Evolutionary conservation across 2,797 vertebrate genomes (phyloP).

Genomic region (Notamacropus eugenii): DNA sequence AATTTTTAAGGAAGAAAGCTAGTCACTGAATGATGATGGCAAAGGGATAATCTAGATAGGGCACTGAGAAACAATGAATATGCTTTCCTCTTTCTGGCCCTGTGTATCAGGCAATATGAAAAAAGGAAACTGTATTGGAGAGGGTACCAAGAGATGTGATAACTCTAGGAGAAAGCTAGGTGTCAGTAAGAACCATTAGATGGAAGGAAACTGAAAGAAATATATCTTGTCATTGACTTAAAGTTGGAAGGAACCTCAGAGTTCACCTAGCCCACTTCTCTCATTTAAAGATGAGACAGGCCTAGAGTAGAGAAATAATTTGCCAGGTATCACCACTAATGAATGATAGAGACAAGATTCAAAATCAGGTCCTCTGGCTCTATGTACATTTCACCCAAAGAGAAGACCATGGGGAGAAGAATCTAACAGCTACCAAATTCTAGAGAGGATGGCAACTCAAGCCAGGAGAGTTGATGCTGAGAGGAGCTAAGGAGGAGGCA

Average conservation of each 20-base stretch:
- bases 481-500: not conserved
- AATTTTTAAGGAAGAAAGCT: not conserved
- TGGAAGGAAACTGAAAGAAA: not conserved
- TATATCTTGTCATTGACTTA: not conserved
- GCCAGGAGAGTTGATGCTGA: not conserved
- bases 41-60: not conserved
- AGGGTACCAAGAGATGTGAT: not conserved
- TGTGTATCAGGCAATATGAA: not conserved
- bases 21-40: not conserved
- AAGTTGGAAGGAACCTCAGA: not conserved
- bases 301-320: not conserved
- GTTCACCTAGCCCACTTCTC: not conserved
- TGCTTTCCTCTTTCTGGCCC: not conserved
- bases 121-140: not conserved
- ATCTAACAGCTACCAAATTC: not conserved
- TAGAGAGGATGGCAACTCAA: not conserved
- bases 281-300: not conserved
- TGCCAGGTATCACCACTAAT: not conserved
- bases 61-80: not conserved
- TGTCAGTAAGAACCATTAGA: not conserved
- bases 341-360: not conserved
- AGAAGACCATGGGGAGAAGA: not conserved
- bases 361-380: not conserved
- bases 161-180: not conserved
- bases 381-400: not conserved